phyloP scores from a whole-genome alignment of 1,140 invertebrate genomes.

The Agrypnia vestita region DNA sequence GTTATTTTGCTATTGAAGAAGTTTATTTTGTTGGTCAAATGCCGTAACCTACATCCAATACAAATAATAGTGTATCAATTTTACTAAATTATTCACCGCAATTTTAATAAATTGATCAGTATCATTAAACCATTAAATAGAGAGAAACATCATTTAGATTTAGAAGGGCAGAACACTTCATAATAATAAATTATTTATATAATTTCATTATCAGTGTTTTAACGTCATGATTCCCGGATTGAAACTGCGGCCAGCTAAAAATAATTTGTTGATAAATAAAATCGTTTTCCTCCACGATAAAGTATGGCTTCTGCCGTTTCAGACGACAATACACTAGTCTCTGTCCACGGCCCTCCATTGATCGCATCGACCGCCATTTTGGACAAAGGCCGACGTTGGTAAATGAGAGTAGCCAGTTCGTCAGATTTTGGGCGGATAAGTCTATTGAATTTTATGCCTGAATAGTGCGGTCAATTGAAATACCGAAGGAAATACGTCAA shows the following conservation, averaged over 20 bases:
- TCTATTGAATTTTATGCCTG: not conserved
- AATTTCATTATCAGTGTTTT: too few relatives aligned
- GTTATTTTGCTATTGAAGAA: too few relatives aligned
- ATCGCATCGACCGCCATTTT: not conserved
- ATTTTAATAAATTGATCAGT: too few relatives aligned
- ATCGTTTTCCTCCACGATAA: not conserved
- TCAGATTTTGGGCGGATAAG: not conserved
- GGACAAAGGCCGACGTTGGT: not conserved
- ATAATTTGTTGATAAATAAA: not conserved
- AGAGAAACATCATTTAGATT: too few relatives aligned
- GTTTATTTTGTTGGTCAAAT: too few relatives aligned
- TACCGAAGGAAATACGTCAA: not conserved
- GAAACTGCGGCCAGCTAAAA: not conserved
- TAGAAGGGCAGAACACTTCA: too few relatives aligned
- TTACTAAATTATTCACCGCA: too few relatives aligned
- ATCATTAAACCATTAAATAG: too few relatives aligned
- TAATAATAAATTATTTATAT: too few relatives aligned
- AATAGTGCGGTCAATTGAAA: not conserved
- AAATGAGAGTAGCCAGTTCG: not conserved
- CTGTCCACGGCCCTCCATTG: not conserved
- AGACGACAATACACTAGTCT: not conserved
- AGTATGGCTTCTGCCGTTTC: not conserved
- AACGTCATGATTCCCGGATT: too few relatives aligned
- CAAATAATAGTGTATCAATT: too few relatives aligned
- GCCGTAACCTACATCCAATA: too few relatives aligned